Evolutionary conservation across 2,888 invertebrate genomes (phyloP), one percentile per base, ranked within the genome.

Genomic region (Parascotia fuliginaria): DNA sequence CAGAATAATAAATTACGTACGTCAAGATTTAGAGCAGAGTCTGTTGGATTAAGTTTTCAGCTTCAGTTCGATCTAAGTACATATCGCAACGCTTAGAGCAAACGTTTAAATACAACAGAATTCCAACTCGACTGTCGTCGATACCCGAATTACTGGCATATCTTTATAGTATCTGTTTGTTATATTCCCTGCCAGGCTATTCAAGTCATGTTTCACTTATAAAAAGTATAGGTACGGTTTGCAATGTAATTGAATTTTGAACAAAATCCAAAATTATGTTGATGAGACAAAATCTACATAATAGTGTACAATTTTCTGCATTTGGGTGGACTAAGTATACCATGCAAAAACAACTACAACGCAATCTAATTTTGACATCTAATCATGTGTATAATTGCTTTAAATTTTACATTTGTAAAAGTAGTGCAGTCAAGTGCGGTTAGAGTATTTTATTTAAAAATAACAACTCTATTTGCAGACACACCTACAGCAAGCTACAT

Each of bases 71-170:
- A 67, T 69, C 66, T 70, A n/a, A n/a, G n/a, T n/a, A 73, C 72
- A 75, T 72, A 68, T 70, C 74, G 42, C 62, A 61, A 55, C 55
- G 55, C 59, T 60, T 54, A 58, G 53, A 68, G 62, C 62, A 58
- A 72, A 70, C 69, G 70, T 73, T 77, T 70, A 67, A 71, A 70
- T 68, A 70, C 66, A 66, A 66, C 64, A 63, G 73, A 77, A 77
- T 79, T 76, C 76, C 75, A 53, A 70, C 62, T 55, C 57, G 60
- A 51, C 66, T 77, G 70, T 75, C 75, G 65, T 75, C 73, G 72
- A 76, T 77, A 68, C 65, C 54, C 70, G 70, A 79, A 86, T 85
- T 78, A 64, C 75, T 79, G 75, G 65, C 79, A 87, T 86, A 81
- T 79, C 80, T 79, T 64, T 47, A 45, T 40, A 39, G 44, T 42